Evolutionary conservation across 2,888 invertebrate genomes (phyloP).

Genomic region (Acleris holmiana): DNA sequence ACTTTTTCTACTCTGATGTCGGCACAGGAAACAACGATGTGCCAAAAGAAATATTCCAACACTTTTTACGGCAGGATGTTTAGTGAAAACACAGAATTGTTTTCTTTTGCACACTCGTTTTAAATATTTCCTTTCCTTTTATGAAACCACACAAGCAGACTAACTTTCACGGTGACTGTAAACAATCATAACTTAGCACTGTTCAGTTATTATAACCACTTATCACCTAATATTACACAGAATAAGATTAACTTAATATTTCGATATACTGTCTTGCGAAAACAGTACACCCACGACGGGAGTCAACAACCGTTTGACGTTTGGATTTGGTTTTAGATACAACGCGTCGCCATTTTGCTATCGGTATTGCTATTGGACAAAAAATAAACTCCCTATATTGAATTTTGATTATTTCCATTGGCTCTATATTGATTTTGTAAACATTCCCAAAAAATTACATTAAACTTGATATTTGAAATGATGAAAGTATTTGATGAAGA

Average conservation of each 20-base stretch:
- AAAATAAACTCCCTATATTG: slow-evolving; percentile 13
- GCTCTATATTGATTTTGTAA: too few relatives aligned
- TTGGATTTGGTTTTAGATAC: slow-evolving; percentile 39
- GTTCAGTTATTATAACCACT: not conserved
- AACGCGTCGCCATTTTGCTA: slow-evolving; percentile 59
- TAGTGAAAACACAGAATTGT: slow-evolving; percentile 53
- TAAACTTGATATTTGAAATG: too few relatives aligned
- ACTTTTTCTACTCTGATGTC: slow-evolving; percentile 4
- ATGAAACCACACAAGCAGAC: slow-evolving; percentile 20
- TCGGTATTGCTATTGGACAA: slow-evolving; percentile 43
- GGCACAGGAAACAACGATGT: slow-evolving; percentile 12
- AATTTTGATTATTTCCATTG: not conserved
- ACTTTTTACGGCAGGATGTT: slow-evolving; percentile 36
- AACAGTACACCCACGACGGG: slow-evolving; percentile 45
- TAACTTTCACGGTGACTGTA: not conserved
- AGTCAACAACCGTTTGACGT: slow-evolving; percentile 82
- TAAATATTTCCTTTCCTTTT: slow-evolving; percentile 33
- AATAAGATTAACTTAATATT: slow-evolving; percentile 20
- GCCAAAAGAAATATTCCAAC: slow-evolving; percentile 24
- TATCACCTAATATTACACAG: slow-evolving; percentile 1
- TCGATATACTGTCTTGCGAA: slow-evolving; percentile 9
- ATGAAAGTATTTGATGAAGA: too few relatives aligned
- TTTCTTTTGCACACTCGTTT: slow-evolving; percentile 29
- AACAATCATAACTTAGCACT: not conserved
- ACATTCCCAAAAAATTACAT: too few relatives aligned